These are phyloP conservation scores for Athalia cordata DNA, from an alignment of 2,888 invertebrate species.

Conservation along the genomic window DNA sequence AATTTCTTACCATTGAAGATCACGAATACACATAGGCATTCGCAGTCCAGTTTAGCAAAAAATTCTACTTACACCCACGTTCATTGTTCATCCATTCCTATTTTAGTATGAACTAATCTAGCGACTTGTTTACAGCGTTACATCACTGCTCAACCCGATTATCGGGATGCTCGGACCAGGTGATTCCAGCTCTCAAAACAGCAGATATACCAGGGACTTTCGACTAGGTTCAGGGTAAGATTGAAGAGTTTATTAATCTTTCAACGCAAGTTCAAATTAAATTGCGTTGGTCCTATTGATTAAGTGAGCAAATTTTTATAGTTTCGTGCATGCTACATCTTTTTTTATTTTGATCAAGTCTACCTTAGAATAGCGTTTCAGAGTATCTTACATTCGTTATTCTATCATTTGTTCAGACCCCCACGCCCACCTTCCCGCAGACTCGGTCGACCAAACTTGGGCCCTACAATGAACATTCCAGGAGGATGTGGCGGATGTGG, in stretches of 20 bases:
- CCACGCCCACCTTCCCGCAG: slow-evolving; percentile 36
- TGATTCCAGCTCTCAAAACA: background rate
- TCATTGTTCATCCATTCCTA: background rate
- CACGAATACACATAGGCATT: background rate
- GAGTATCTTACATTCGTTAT: background rate
- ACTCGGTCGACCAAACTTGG: slow-evolving; percentile 17
- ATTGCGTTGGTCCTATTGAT: background rate
- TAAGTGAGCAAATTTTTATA: background rate
- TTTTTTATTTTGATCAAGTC: background rate
- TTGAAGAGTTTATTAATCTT: slow-evolving; percentile 7
- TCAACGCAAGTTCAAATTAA: background rate
- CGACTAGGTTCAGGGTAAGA: slow-evolving; percentile 34
- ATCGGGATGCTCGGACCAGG: background rate
- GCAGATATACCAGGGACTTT: slow-evolving; percentile 5
- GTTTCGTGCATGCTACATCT: background rate
- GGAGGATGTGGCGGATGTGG: slow-evolving; percentile 31
- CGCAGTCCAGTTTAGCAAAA: background rate
- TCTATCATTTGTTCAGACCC: slow-evolving; percentile 9
- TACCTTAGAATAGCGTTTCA: background rate
- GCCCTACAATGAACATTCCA: slow-evolving; percentile 14
- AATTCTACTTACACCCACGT: no score
- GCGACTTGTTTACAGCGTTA: slow-evolving; percentile 12
- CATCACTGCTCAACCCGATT: slow-evolving; percentile 26
- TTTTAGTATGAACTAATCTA: background rate
- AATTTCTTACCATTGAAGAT: background rate